A percentile compares a stretch with the other conserved stretches of the same genome.
Conservation (phyloP, 2,113 vertebrate genomes). For the Myrmophylax atrothorax region DNA sequence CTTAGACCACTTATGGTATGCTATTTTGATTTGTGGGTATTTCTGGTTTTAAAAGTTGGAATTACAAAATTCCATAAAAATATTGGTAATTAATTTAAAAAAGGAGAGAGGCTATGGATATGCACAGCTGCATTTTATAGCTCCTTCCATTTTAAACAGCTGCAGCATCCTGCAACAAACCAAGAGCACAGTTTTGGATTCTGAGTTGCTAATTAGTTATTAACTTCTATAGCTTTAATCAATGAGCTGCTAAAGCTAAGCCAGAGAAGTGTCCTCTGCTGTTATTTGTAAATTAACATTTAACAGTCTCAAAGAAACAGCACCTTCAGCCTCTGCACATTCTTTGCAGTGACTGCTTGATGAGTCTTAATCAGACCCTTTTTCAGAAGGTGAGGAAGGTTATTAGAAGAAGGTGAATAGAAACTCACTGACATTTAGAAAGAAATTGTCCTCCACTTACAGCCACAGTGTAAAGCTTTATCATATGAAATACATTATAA, state of each 20-base stretch:
- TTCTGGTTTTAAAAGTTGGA: neutral
- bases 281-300: conserved; percentile 1
- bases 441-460: neutral
- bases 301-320: neutral
- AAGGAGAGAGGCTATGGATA: neutral
- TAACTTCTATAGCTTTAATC: conserved; percentile 9
- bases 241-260: neutral
- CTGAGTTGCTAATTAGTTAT: neutral
- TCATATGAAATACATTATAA: neutral
- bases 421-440: neutral
- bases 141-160: neutral
- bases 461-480: neutral
- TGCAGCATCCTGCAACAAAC: neutral
- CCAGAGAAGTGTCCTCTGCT: neutral
- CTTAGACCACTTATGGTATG: neutral
- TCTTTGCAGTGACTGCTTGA: neutral
- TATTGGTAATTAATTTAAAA: neutral
- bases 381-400: neutral
- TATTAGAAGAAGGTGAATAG: neutral
- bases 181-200: neutral
- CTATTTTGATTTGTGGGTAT: neutral
- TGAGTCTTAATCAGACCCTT: neutral
- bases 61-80: neutral
- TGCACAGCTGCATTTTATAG: neutral
- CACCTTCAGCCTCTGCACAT: neutral